Evolutionary conservation across 2,113 vertebrate species (phyloP).

Genomic region (Stigmatopora argus): DNA sequence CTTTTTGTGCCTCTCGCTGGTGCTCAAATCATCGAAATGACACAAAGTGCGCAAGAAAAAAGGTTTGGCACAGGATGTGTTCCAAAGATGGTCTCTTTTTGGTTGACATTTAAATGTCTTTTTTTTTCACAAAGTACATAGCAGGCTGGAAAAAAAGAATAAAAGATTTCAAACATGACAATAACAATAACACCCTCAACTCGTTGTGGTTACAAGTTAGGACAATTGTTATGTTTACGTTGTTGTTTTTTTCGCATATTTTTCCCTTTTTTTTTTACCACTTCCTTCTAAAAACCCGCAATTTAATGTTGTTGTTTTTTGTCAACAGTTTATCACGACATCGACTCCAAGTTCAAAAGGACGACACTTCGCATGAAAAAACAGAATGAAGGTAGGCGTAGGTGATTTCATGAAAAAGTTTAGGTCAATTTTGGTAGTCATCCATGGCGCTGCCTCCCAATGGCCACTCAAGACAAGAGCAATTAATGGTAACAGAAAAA

Average conservation of each 20-base stretch:
- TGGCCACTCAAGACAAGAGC: too few relatives aligned
- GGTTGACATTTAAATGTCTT: neutral
- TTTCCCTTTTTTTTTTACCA: neutral
- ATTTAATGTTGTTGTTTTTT: slow-evolving; percentile 17
- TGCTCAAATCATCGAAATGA: neutral
- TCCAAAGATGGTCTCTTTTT: too few relatives aligned
- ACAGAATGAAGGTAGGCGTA: slow-evolving; percentile 73
- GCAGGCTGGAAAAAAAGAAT: too few relatives aligned
- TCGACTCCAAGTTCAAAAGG: slow-evolving; percentile 79
- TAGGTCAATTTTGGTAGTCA: too few relatives aligned
- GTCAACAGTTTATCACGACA: slow-evolving; percentile 85
- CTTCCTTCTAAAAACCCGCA: too few relatives aligned
- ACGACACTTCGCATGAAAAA: slow-evolving; percentile 88
- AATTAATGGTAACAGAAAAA: too few relatives aligned
- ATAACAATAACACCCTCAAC: too few relatives aligned
- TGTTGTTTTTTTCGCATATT: neutral
- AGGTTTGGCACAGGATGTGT: neutral
- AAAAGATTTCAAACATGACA: too few relatives aligned
- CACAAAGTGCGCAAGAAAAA: neutral
- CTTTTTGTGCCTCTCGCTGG: neutral
- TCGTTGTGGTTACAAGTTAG: too few relatives aligned
- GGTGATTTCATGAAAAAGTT: too few relatives aligned
- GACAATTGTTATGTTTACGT: too few relatives aligned
- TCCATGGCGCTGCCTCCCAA: too few relatives aligned
- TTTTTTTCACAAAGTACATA: neutral